Evolutionary conservation across 2,888 invertebrate genomes (phyloP).

Genomic region (Acheta domesticus): DNA sequence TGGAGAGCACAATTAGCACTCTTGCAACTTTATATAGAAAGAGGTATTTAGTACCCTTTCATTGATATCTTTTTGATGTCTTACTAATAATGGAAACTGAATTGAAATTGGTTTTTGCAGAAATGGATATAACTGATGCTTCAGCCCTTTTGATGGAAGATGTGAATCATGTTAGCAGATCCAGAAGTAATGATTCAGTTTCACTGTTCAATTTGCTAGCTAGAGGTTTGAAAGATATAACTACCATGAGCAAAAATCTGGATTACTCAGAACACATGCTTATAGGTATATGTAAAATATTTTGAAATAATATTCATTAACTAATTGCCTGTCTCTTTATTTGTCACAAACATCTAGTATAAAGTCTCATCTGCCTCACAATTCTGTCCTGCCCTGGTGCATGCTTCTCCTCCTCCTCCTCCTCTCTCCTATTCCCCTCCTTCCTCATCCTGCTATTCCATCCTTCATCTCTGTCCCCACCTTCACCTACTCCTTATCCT

Average conservation of each 20-base stretch:
- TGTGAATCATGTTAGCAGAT: conserved; percentile 36
- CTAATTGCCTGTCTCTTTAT: no score
- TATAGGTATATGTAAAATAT: conserved; percentile 38
- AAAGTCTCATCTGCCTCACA: no score
- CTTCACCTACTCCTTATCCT: no score
- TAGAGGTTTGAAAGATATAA: conserved; percentile 40
- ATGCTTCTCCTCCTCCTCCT: no score
- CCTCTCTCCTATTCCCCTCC: no score
- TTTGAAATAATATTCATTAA: no score
- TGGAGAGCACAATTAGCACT: conserved; percentile 30
- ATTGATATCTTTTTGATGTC: neutral
- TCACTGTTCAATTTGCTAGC: conserved; percentile 38
- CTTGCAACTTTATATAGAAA: conserved; percentile 24
- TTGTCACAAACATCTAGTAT: no score
- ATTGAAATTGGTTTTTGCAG: neutral
- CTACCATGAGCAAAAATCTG: conserved; percentile 38
- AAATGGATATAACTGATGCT: conserved; percentile 44
- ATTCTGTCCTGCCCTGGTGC: no score
- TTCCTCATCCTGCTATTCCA: no score
- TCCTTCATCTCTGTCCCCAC: no score
- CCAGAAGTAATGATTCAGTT: conserved; percentile 35
- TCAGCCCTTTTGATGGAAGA: conserved; percentile 45
- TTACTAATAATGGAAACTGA: no score
- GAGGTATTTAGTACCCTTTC: conserved; percentile 20
- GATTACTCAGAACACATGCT: conserved; percentile 40